phyloP scores from a whole-genome alignment of 2,113 vertebrate species.

The Centropristis striata region DNA sequence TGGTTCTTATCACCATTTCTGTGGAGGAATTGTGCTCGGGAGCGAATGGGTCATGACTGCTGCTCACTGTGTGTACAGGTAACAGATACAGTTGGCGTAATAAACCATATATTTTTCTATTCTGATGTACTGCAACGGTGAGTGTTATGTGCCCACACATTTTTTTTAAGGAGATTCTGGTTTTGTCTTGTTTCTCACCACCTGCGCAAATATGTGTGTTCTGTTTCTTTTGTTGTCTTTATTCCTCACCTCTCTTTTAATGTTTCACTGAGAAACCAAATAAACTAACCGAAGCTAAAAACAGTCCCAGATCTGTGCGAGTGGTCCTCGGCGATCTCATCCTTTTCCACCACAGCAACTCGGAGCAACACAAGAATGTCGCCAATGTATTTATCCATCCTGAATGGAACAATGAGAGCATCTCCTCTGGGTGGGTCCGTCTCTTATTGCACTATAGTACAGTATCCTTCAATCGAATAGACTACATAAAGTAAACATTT shows the following conservation, averaged over 20 bases:
- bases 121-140: background rate
- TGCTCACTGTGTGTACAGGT: slow-evolving; percentile 82
- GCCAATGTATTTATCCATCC: slow-evolving; percentile 72
- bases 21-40: slow-evolving; percentile 86
- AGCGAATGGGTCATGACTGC: slow-evolving; percentile 87
- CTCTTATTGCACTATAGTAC: background rate
- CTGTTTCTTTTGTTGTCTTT: background rate
- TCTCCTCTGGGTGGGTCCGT: slow-evolving; percentile 71
- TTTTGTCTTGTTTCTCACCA: no score
- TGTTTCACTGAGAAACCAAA: background rate
- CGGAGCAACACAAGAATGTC: slow-evolving; percentile 79
- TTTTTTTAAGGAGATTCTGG: no score
- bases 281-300: slow-evolving; percentile 26
- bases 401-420: slow-evolving; percentile 72
- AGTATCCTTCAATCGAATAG: background rate
- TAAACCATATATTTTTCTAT: background rate
- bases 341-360: slow-evolving; percentile 61
- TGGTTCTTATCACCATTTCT: slow-evolving; percentile 84
- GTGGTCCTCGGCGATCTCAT: slow-evolving; percentile 86
- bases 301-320: slow-evolving; percentile 50
- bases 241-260: background rate
- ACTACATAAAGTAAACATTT: background rate
- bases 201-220: background rate
- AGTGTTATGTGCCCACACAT: background rate
- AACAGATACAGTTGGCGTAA: background rate